Conservation (phyloP, 1,140 invertebrate species). For the Bombus affinis region DNA sequence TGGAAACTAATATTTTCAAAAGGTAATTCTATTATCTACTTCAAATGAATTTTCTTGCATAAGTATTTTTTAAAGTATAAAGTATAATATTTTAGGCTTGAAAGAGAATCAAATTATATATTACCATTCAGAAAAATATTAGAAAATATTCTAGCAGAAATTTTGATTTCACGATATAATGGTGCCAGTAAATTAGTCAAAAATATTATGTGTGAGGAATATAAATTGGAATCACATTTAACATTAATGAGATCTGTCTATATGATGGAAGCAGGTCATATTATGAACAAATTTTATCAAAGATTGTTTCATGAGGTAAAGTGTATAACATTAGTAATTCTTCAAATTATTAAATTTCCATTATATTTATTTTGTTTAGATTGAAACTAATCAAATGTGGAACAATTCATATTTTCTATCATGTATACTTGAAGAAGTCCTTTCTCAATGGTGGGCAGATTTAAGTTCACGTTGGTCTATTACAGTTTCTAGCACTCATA, state of each 20-base stretch:
- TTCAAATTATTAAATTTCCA: conserved; percentile 48
- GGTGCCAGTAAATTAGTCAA: conserved; percentile 82
- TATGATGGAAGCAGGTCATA: conserved; percentile 85
- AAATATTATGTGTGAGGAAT: conserved; percentile 81
- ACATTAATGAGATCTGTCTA: conserved; percentile 83
- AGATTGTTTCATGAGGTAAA: conserved; percentile 84
- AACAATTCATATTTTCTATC: conserved; percentile 80
- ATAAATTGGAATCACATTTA: conserved; percentile 82
- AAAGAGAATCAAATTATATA: conserved; percentile 69
- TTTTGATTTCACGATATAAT: conserved; percentile 80
- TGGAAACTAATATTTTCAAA: conserved; percentile 39
- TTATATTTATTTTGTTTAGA: conserved; percentile 73
- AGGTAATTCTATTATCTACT: conserved; percentile 34
- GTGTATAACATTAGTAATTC: conserved; percentile 8
- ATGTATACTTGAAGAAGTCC: conserved; percentile 82
- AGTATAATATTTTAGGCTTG: conserved; percentile 64
- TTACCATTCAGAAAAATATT: conserved; percentile 79
- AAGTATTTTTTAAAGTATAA: not conserved
- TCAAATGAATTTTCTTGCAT: not conserved
- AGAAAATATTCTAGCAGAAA: conserved; percentile 76
- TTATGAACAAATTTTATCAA: conserved; percentile 85
- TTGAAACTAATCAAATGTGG: conserved; percentile 80
- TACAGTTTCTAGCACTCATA: conserved; percentile 68
- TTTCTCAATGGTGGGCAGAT: conserved; percentile 82
- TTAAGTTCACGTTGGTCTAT: conserved; percentile 79